Percentiles rank a stretch among this genome's conserved stretches.
These are phyloP conservation scores for Adoxophyes honmai DNA, from an alignment of 1,140 invertebrate species.

Conservation along the genomic window DNA sequence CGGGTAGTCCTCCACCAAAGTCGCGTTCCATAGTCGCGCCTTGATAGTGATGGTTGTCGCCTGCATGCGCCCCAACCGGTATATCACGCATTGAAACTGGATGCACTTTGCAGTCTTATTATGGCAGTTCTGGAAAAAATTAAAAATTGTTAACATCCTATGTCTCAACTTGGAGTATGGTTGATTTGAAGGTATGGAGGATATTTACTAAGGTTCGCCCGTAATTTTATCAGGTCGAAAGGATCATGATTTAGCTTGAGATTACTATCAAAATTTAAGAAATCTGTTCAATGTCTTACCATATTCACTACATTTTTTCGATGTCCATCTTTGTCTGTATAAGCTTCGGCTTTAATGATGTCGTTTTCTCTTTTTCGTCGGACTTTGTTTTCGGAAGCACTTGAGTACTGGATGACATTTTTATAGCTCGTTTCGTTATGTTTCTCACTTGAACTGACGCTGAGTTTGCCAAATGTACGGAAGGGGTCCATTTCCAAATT, in stretches of 20 bases:
- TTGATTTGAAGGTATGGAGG: too few relatives aligned
- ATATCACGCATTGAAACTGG: slow-evolving; percentile 88
- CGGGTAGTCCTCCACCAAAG: slow-evolving; percentile 91
- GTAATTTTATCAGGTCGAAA: too few relatives aligned
- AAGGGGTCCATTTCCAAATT: slow-evolving; percentile 65
- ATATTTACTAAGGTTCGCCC: too few relatives aligned
- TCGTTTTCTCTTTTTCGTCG: slow-evolving; percentile 83
- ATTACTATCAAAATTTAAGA: not conserved
- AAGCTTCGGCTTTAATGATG: slow-evolving; percentile 84
- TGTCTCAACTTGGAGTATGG: too few relatives aligned
- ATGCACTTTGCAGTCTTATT: slow-evolving; percentile 90
- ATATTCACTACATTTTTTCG: slow-evolving; percentile 86
- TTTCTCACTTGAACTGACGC: slow-evolving; percentile 48
- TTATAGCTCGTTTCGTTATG: slow-evolving; percentile 81
- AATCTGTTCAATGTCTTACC: slow-evolving; percentile 72
- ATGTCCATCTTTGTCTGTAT: slow-evolving; percentile 84
- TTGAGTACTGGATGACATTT: slow-evolving; percentile 46
- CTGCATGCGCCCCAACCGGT: slow-evolving; percentile 84
- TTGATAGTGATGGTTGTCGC: slow-evolving; percentile 87
- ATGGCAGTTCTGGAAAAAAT: slow-evolving; percentile 84
- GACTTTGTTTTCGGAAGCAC: slow-evolving; percentile 48
- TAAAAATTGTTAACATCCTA: slow-evolving; percentile 5
- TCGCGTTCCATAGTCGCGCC: slow-evolving; percentile 93
- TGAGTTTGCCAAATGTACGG: slow-evolving; percentile 47
- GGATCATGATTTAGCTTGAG: too few relatives aligned